Evolutionary conservation across 1,140 invertebrate species (phyloP).

Genomic region (Trachymyrmex cornetzi): DNA sequence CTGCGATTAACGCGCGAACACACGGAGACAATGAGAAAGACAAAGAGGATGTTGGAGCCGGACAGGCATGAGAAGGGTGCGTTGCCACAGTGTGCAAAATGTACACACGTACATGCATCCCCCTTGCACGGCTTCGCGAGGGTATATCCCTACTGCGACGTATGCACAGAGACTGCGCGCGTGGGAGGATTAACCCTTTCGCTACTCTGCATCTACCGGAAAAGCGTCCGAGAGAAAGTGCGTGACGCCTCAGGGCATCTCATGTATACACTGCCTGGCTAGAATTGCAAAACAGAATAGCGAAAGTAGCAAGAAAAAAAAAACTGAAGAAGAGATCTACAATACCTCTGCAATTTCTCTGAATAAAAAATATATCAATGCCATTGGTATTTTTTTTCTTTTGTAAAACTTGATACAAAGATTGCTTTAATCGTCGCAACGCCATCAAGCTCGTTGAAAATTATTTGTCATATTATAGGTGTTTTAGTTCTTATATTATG

Average conservation of each 20-base stretch:
- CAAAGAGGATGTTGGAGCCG: conserved; percentile 46
- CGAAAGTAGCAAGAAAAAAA: neutral
- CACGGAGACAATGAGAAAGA: conserved; percentile 53
- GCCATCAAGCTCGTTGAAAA: neutral
- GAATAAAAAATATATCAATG: neutral
- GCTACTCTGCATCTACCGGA: conserved; percentile 15
- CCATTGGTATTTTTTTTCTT: neutral
- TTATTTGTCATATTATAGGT: neutral
- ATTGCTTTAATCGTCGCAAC: neutral
- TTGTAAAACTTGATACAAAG: neutral
- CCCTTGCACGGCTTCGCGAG: conserved; percentile 24
- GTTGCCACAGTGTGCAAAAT: conserved; percentile 28
- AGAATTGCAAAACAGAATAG: conserved; percentile 5
- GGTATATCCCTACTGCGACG: conserved; percentile 10
- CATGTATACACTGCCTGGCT: neutral
- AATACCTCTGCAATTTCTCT: neutral
- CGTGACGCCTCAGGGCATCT: conserved; percentile 1
- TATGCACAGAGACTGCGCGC: conserved; percentile 6
- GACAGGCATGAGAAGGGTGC: conserved; percentile 17
- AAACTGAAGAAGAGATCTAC: neutral
- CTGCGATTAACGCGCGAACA: conserved; percentile 50
- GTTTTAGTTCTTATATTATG: too few relatives aligned
- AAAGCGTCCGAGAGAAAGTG: conserved; percentile 33
- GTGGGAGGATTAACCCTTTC: conserved; percentile 45
- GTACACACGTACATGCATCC: conserved; percentile 26